These are phyloP conservation scores for Eidolon dupreanum DNA, from an alignment of 2,797 vertebrate genomes.

Conservation along the genomic window DNA sequence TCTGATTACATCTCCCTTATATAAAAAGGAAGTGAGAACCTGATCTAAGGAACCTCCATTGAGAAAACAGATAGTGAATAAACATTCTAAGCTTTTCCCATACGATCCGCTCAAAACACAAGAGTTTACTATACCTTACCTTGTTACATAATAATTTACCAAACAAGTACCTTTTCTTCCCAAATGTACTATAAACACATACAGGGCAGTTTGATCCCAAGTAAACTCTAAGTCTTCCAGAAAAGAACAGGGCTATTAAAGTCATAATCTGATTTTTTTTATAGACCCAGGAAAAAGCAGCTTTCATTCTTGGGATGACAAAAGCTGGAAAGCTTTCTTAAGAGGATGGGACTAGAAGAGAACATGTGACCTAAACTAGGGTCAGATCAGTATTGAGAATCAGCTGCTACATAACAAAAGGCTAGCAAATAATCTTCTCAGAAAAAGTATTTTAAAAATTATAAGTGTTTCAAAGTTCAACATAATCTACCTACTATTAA, in stretches of 20 bases:
- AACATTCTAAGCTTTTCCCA: neutral
- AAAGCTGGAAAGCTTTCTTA: neutral
- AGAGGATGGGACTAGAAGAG: neutral
- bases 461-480: neutral
- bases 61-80: neutral
- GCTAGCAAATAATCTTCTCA: neutral
- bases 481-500: neutral
- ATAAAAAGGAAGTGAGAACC: neutral
- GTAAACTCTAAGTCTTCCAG: slow-evolving; percentile 14
- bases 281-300: neutral
- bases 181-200: slow-evolving; percentile 9
- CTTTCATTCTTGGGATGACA: neutral
- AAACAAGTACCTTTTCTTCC: slow-evolving; percentile 34
- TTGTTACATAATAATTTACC: neutral
- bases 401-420: neutral
- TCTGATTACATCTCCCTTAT: neutral
- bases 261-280: neutral
- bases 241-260: neutral
- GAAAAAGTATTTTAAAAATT: neutral
- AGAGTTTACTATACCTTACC: neutral
- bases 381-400: neutral
- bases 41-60: neutral
- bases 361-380: neutral
- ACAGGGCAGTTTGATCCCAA: neutral
- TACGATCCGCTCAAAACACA: neutral